A percentile compares a stretch with the other conserved stretches of the same genome.
Conservation (phyloP, 2,888 invertebrate species). For the Zhuqinia jingwanae region DNA sequence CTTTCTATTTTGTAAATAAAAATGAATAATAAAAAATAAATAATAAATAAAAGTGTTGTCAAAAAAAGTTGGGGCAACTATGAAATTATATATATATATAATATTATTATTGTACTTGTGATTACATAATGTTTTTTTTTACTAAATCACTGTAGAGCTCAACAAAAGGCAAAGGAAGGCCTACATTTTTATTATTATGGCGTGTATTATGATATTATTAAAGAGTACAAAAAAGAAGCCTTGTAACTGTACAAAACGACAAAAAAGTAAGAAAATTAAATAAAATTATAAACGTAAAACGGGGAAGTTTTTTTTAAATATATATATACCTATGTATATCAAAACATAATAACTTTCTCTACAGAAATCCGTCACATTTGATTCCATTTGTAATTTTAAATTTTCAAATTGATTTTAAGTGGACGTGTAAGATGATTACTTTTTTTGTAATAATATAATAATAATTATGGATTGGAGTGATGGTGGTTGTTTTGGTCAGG, state of each 20-base stretch:
- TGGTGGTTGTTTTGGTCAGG: slow-evolving; percentile 2
- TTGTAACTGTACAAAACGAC: slow-evolving; percentile 61
- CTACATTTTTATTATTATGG: slow-evolving; percentile 72
- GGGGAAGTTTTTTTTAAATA: too few species aligned
- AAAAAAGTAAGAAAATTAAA: slow-evolving; percentile 5
- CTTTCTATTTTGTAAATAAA: background rate
- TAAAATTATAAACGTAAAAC: background rate
- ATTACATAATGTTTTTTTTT: background rate
- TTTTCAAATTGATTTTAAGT: slow-evolving; percentile 19
- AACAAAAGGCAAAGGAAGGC: slow-evolving; percentile 55
- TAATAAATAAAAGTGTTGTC: slow-evolving; percentile 18
- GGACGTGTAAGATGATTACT: background rate
- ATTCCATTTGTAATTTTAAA: slow-evolving; percentile 53
- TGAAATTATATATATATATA: background rate
- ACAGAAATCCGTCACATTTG: slow-evolving; percentile 71
- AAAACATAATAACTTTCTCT: slow-evolving; percentile 37
- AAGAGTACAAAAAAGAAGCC: slow-evolving; percentile 54
- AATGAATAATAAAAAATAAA: background rate
- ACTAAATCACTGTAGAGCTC: slow-evolving; percentile 15
- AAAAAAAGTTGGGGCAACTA: slow-evolving; percentile 14
- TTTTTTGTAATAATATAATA: background rate
- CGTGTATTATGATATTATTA: slow-evolving; percentile 39
- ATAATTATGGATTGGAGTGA: slow-evolving; percentile 2
- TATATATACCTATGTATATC: background rate
- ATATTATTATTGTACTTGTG: slow-evolving; percentile 27